phyloP scores from a whole-genome alignment of 2,888 invertebrate species.

The Iphiclides podalirius region DNA sequence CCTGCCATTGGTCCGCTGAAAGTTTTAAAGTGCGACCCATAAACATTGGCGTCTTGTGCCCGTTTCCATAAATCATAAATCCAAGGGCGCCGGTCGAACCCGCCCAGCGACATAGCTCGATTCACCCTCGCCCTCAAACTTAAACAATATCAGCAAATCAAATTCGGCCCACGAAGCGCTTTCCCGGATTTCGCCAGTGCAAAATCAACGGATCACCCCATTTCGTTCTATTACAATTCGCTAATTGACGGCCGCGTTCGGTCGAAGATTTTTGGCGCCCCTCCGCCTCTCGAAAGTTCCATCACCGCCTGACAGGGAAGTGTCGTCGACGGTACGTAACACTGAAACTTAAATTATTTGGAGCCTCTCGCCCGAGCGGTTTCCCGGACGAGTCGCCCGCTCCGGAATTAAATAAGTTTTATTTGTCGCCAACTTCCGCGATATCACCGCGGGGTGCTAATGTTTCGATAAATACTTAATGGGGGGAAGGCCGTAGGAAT shows the following conservation, averaged over 20 bases:
- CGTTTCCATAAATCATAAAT: no score
- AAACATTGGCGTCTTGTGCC: no score
- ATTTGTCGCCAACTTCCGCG: conserved; percentile 22
- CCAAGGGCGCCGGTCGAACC: no score
- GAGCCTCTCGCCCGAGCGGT: conserved; percentile 14
- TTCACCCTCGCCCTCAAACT: conserved; percentile 8
- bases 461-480: conserved; percentile 17
- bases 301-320: conserved; percentile 24
- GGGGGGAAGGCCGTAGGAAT: background rate
- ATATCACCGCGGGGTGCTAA: conserved; percentile 13
- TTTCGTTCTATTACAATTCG: conserved; percentile 10
- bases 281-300: no score
- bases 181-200: conserved; percentile 12
- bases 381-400: conserved; percentile 24
- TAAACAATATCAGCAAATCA: conserved; percentile 16
- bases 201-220: conserved; percentile 3
- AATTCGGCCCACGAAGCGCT: conserved; percentile 13
- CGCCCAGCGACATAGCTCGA: no score
- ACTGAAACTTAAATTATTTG: conserved; percentile 25
- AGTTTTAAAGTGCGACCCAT: no score
- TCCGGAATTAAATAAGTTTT: conserved; percentile 25
- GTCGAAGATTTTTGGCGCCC: no score
- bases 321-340: conserved; percentile 25
- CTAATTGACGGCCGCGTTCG: conserved; percentile 12
- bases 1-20: no score